Conservation (phyloP, 2,797 vertebrate genomes). For the Rhynchotus rufescens region DNA sequence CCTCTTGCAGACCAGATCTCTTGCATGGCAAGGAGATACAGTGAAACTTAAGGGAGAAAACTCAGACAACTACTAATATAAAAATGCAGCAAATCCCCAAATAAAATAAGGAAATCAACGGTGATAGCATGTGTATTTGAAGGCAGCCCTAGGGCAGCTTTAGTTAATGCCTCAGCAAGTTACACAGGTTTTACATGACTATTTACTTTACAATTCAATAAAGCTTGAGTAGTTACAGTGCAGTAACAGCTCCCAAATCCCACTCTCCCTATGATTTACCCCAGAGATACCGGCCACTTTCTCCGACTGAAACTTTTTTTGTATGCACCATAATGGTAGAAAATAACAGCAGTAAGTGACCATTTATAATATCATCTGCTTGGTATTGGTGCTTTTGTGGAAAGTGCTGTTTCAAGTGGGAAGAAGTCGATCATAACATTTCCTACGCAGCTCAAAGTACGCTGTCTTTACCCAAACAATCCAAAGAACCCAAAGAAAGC, state of each 20-base stretch:
- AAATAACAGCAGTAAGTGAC: background rate
- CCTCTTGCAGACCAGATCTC: background rate
- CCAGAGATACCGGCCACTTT: background rate
- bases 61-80: background rate
- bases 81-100: background rate
- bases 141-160: constrained; percentile 2
- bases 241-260: background rate
- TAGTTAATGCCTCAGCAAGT: background rate
- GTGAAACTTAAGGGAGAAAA: background rate
- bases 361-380: accelerated
- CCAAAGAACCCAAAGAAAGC: background rate
- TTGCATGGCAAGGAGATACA: background rate
- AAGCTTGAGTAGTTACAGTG: background rate
- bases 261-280: background rate
- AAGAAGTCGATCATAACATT: accelerated
- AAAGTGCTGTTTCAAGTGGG: accelerated
- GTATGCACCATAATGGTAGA: accelerated
- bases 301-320: background rate
- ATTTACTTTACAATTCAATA: background rate
- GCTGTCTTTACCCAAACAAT: accelerated
- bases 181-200: background rate
- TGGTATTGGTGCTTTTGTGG: accelerated
- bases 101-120: background rate
- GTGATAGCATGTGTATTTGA: accelerated
- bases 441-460: background rate